These are phyloP conservation scores for Pyrocoelia pectoralis DNA, from an alignment of 2,888 invertebrate species.

Conservation along the genomic window DNA sequence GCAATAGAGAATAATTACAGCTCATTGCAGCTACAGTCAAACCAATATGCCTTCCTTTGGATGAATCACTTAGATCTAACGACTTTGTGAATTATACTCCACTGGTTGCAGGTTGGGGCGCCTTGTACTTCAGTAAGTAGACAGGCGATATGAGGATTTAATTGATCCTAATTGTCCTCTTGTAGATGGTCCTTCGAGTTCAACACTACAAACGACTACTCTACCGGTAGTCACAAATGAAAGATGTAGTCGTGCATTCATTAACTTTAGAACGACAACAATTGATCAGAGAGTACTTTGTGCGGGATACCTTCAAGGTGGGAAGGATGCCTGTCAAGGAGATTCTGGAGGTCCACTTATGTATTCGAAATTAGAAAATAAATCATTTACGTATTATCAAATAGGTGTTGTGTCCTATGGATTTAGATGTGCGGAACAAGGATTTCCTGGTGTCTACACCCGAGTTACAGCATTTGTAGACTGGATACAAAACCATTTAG, in stretches of 20 bases:
- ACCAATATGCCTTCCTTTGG: constrained; percentile 79
- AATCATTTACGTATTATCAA: constrained; percentile 61
- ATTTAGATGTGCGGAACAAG: constrained; percentile 68
- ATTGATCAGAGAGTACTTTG: constrained; percentile 74
- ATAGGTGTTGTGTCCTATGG: constrained; percentile 76
- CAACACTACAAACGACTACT: constrained; percentile 71
- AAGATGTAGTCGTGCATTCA: constrained; percentile 68
- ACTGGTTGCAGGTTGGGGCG: constrained; percentile 87
- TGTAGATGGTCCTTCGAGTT: constrained; percentile 73
- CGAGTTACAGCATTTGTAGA: constrained; percentile 67
- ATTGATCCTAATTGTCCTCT: too few species aligned
- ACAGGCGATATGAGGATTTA: too few species aligned
- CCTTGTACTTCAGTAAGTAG: constrained; percentile 73
- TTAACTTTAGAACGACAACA: constrained; percentile 62
- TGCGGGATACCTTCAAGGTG: constrained; percentile 71
- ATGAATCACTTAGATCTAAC: constrained; percentile 62
- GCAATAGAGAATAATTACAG: not conserved
- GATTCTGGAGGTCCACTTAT: constrained; percentile 87
- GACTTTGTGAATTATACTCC: constrained; percentile 68
- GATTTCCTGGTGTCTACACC: constrained; percentile 71
- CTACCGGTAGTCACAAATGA: constrained; percentile 73
- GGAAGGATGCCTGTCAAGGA: constrained; percentile 79
- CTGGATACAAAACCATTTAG: constrained; percentile 64
- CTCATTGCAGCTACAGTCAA: constrained; percentile 67
- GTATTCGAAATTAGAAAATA: constrained; percentile 51